These are phyloP conservation scores for Syngnathus scovelli DNA, from an alignment of 2,113 vertebrate species.

Conservation along the genomic window DNA sequence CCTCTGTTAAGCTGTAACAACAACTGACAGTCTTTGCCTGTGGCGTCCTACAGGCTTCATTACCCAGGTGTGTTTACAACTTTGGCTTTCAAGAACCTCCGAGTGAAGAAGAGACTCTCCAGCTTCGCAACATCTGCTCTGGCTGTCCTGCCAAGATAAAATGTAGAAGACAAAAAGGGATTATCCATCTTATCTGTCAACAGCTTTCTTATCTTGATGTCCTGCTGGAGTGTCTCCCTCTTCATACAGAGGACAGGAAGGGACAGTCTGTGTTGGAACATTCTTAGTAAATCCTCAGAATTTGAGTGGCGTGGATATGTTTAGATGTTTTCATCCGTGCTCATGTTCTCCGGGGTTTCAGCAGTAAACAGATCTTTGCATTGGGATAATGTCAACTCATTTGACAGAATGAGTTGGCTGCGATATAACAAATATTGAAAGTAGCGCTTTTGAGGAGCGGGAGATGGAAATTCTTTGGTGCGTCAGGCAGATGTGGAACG, in stretches of 20 bases:
- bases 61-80: constrained; percentile 55
- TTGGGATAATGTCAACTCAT: constrained; percentile 8
- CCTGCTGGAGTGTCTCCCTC: constrained; percentile 45
- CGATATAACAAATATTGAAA: not conserved
- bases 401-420: constrained; percentile 8
- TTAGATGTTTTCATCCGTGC: constrained; percentile 21
- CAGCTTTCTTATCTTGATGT: constrained; percentile 65
- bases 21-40: constrained; percentile 58
- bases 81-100: constrained; percentile 50
- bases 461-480: not conserved
- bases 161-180: constrained; percentile 14
- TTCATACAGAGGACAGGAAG: constrained; percentile 55
- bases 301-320: constrained; percentile 32
- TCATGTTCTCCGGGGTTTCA: constrained; percentile 36
- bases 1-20: constrained; percentile 54
- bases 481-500: too few species aligned
- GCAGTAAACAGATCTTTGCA: constrained; percentile 33
- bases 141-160: constrained; percentile 22
- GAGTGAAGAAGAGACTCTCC: constrained; percentile 23
- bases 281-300: constrained; percentile 45
- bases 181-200: constrained; percentile 59
- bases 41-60: constrained; percentile 54
- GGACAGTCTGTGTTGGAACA: constrained; percentile 50
- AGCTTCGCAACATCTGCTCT: constrained; percentile 27
- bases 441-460: not conserved